Percentiles rank a stretch among this genome's conserved stretches.
Evolutionary conservation across 2,888 invertebrate genomes (phyloP).

Genomic region (Penaeus monodon): DNA sequence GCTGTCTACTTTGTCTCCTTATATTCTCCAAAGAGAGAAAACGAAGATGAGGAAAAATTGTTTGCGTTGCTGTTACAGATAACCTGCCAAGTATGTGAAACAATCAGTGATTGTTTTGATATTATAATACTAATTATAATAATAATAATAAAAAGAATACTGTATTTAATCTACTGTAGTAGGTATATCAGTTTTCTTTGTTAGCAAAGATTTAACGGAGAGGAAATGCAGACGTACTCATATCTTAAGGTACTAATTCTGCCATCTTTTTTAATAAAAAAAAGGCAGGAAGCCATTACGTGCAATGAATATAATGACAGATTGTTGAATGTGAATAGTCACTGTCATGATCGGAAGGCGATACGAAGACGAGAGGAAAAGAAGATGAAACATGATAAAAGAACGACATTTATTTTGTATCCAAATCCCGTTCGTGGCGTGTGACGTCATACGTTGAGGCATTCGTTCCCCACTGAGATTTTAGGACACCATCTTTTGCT

Average conservation of each 20-base stretch:
- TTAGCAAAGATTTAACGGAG: neutral
- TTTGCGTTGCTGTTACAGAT: neutral
- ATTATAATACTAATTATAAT: neutral
- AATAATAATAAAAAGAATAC: neutral
- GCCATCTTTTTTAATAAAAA: neutral
- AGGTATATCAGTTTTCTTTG: slow-evolving; percentile 5
- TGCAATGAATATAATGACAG: neutral
- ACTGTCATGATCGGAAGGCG: neutral
- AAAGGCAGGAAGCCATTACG: neutral
- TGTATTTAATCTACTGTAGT: slow-evolving; percentile 12
- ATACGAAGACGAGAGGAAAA: too few species aligned
- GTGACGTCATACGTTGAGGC: too few species aligned
- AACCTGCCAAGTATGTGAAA: slow-evolving; percentile 13
- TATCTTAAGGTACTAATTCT: neutral
- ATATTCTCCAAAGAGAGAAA: too few species aligned
- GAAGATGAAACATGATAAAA: too few species aligned
- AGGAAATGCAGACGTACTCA: neutral
- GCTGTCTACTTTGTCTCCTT: too few species aligned
- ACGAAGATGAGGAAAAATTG: too few species aligned
- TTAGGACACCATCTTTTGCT: too few species aligned
- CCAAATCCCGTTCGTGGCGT: too few species aligned
- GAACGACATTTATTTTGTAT: too few species aligned
- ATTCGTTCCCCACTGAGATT: too few species aligned
- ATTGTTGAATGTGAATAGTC: neutral
- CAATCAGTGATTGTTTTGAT: neutral